Base-by-base conservation (phyloP, 2,797 vertebrate genomes). In the Eupleurogrammus muticus region DNA sequence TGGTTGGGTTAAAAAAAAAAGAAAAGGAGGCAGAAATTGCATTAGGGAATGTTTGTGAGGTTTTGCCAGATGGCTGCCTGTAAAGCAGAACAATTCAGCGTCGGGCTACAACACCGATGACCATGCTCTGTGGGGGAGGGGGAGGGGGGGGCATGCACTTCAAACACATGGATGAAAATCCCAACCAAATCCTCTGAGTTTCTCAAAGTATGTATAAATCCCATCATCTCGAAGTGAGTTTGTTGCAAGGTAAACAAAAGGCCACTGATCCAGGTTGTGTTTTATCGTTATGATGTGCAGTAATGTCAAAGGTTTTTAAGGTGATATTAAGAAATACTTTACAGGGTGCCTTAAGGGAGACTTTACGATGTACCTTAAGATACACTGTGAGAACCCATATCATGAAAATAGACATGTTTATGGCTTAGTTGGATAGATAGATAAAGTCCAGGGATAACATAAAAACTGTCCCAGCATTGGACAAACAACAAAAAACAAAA, bases 11-110 rank as follows among this genome's bases (percentile, higher is more conserved):
- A n/a, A n/a, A n/a, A n/a, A n/a, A n/a, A n/a, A 44, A 76, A 69
- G 72, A 85, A 80, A 83, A 32, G 47, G 74, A 70, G 71, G 20
- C 73, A 78, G 70, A 82, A 90, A 90, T 79, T 85, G 68, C 77
- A 86, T 90, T 87, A 87, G 75, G 73, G 80, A 71, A 74, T 81
- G 77, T 82, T 84, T 87, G 83, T 84, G 80, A 89, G 77, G 73
- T 75, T 84, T 76, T 80, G 84, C 86, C 90, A 91, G 88, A 90
- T 91, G 88, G 89, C 85, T 84, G 81, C 77, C 75, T 80, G 84
- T 80, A 83, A 86, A 81, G 80, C 85, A 87, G 75, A 87, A 90
- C 70, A 84, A 72, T 85, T 74, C 58, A 64, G 66, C 47, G n/a
- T 73, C 68, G 77, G 63, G 82, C 72, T 79, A 71, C 64, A 88